These are phyloP conservation scores for Larimichthys polyactis DNA, from an alignment of 2,113 vertebrate genomes.

Conservation along the genomic window DNA sequence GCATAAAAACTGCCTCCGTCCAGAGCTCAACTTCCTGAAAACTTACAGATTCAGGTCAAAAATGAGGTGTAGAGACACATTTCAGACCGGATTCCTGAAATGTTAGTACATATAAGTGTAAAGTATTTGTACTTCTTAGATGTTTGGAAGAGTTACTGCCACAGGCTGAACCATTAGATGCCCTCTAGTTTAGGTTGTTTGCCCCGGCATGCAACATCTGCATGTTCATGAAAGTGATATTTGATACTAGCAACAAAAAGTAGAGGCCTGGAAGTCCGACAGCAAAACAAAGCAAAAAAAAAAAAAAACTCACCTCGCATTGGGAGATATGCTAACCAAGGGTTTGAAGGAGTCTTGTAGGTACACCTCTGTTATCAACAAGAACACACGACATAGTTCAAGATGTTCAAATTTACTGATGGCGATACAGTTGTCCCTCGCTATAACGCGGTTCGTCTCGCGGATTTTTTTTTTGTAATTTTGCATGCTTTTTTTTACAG, in stretches of 20 bases:
- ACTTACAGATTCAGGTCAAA: not conserved
- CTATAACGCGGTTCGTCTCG: too few relatives aligned
- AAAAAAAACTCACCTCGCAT: conserved; percentile 88
- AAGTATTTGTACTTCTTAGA: not conserved
- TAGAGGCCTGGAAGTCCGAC: not conserved
- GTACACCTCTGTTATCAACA: conserved; percentile 88
- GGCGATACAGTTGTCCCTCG: too few relatives aligned
- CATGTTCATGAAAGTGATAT: not conserved
- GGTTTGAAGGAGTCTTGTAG: conserved; percentile 98
- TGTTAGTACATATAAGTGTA: not conserved
- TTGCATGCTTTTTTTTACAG: too few relatives aligned
- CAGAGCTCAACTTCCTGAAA: not conserved
- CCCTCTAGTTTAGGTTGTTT: not conserved
- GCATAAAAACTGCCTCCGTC: not conserved
- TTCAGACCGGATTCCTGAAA: not conserved
- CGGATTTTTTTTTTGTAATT: too few relatives aligned
- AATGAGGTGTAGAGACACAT: not conserved
- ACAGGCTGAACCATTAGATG: conserved; percentile 1
- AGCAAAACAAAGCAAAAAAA: not conserved
- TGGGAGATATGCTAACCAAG: conserved; percentile 96
- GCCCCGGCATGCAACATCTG: not conserved
- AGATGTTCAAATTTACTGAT: not conserved
- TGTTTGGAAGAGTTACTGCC: not conserved
- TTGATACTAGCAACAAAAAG: not conserved
- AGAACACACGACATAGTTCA: conserved; percentile 12